Percentiles rank a stretch among this genome's conserved stretches.
Conservation (phyloP, 1,140 invertebrate species). For the Wasmannia auropunctata region DNA sequence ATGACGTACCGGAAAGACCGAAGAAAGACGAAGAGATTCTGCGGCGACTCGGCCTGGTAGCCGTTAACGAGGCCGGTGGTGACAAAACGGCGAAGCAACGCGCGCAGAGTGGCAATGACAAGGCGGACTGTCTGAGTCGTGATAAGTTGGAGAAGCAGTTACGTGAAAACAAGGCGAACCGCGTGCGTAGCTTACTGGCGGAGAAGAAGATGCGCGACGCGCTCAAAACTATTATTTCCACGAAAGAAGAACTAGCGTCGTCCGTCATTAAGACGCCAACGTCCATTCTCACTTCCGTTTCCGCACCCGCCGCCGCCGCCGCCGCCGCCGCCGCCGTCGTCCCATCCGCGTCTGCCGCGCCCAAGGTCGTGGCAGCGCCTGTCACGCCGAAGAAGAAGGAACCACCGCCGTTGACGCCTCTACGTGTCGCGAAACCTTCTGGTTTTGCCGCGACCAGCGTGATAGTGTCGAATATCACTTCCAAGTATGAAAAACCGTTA, state of each 20-base stretch:
- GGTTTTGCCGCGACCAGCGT: constrained; percentile 59
- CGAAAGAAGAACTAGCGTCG: constrained; percentile 70
- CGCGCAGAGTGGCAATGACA: constrained; percentile 38
- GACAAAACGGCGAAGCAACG: constrained; percentile 62
- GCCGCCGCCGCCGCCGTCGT: not conserved
- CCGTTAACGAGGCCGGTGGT: constrained; percentile 74
- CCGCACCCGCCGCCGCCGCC: not conserved
- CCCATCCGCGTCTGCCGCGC: not conserved
- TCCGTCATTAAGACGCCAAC: not conserved
- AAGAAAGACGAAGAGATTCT: constrained; percentile 80
- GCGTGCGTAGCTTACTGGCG: constrained; percentile 80
- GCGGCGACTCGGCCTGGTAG: constrained; percentile 77
- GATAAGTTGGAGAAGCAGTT: constrained; percentile 81
- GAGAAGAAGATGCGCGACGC: constrained; percentile 83
- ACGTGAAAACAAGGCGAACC: constrained; percentile 80
- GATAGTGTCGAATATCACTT: constrained; percentile 30
- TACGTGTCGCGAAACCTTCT: constrained; percentile 74
- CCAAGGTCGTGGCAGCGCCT: not conserved
- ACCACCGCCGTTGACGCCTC: constrained; percentile 80
- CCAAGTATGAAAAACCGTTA: constrained; percentile 70
- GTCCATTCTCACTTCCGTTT: not conserved
- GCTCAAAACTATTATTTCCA: constrained; percentile 80
- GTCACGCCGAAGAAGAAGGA: constrained; percentile 77
- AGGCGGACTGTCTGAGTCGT: constrained; percentile 66
- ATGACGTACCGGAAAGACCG: constrained; percentile 44